Percentiles rank a stretch among this genome's conserved stretches.
phyloP scores from a whole-genome alignment of 2,113 vertebrate genomes.

The Pseudopodoces humilis region DNA sequence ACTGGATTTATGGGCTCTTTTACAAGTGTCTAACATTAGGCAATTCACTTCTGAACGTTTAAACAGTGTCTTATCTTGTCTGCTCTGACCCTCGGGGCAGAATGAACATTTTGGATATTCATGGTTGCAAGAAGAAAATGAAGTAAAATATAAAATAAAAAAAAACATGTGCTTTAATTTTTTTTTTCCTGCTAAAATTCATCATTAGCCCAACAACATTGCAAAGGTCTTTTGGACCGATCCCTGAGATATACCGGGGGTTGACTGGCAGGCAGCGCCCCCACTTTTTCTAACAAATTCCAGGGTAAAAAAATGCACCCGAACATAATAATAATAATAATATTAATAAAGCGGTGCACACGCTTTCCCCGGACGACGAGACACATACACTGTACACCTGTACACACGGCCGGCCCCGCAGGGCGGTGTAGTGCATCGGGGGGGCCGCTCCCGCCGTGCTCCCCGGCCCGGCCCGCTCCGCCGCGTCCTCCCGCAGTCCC shows the following conservation, averaged over 20 bases:
- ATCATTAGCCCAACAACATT: constrained; percentile 18
- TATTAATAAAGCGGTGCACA: constrained; percentile 29
- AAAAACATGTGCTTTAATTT: constrained; percentile 44
- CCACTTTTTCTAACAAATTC: neutral
- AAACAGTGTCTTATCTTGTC: constrained; percentile 18
- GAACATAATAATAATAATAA: constrained; percentile 48
- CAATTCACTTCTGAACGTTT: constrained; percentile 37
- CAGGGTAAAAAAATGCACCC: constrained; percentile 21
- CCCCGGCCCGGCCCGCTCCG: neutral
- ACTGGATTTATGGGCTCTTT: constrained; percentile 26
- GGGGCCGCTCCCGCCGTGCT: neutral
- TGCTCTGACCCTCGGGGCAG: neutral
- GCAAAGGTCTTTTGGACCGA: neutral
- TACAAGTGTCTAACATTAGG: constrained; percentile 42
- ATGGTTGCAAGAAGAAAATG: neutral
- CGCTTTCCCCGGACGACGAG: constrained; percentile 16
- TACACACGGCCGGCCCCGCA: constrained; percentile 31
- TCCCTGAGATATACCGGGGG: constrained; percentile 59
- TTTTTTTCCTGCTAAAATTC: constrained; percentile 11
- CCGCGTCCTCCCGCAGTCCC: neutral
- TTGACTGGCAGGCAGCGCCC: neutral
- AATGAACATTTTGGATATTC: neutral
- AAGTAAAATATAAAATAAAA: constrained; percentile 31
- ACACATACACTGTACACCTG: constrained; percentile 54
- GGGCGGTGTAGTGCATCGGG: constrained; percentile 17